Base-by-base conservation (phyloP, 2,797 vertebrate genomes). In the Zalophus californianus region DNA sequence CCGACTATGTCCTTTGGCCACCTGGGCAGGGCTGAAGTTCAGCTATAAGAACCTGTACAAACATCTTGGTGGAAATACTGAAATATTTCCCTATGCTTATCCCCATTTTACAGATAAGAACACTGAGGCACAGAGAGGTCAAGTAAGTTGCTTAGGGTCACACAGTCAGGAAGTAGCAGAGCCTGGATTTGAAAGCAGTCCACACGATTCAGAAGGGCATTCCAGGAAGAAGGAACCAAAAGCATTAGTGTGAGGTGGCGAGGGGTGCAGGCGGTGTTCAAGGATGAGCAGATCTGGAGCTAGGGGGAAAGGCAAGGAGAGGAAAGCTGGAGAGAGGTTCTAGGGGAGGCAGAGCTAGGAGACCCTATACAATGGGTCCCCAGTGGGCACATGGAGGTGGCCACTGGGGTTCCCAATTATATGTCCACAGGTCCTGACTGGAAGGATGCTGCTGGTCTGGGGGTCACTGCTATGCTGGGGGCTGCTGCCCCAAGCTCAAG, bases 401-500 rank as follows among this genome's bases (percentile, higher is more conserved):
- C 80, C 14, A 5, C 35, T 12, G 29, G 54, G 23, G 18, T 48
- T 54, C 62, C 77, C 32, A 23, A 38, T 60, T 85, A 60, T 92
- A 12, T 25, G 52, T 38, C n/a, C 62, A 8, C 48, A 97, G 96
- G 29, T 86, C 86, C 60, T 38, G 44, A 15, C 66, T 38, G 29
- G 2, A 18, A 94, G 38, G 60, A 91, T 96, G 94, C 54, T 90
- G 58, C 86, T 83, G 32, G 41, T 96, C 84, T 95, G 83, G 90
- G 83, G 70, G 25, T 66, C 56, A 2, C 82, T 98, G 77, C 35
- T 97, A 0, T 96, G 86, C 83, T 95, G 92, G 73, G 54, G n/a
- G 29, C 44, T 96, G 78, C 83, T 93, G 92, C 29, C 86, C 79
- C 83, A 66, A 32, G 70, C 70, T 52, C 94, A 9, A n/a, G 94